These are phyloP conservation scores for Nymphicus hollandicus DNA, from an alignment of 2,113 vertebrate genomes.

Conservation along the genomic window DNA sequence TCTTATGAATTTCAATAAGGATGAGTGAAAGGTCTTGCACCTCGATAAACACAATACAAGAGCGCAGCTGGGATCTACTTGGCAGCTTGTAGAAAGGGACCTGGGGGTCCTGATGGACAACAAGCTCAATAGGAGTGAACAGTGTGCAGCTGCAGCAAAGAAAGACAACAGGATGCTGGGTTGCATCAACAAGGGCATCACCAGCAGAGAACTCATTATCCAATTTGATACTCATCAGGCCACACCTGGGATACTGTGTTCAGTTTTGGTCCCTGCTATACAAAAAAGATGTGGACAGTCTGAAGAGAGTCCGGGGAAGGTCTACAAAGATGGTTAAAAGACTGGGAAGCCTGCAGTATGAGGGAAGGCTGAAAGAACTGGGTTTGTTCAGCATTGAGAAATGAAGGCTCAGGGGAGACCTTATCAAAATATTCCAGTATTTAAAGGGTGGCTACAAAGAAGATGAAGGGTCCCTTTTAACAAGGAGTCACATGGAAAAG, in stretches of 20 bases:
- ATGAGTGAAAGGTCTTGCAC: not conserved
- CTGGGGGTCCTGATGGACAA: not conserved
- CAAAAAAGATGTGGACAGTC: not conserved
- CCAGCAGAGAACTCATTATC: not conserved
- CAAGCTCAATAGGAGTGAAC: not conserved
- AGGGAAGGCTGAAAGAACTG: not conserved
- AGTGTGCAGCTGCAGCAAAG: not conserved
- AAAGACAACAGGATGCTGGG: not conserved
- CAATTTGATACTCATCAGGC: not conserved
- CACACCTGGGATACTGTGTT: not conserved
- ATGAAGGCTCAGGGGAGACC: not conserved
- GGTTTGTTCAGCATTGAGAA: not conserved
- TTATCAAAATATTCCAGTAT: not conserved
- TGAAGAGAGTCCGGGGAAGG: not conserved
- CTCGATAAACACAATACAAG: not conserved
- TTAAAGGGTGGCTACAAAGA: not conserved
- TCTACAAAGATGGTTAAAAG: not conserved
- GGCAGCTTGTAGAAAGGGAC: not conserved
- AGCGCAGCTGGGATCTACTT: not conserved
- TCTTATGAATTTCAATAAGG: not conserved
- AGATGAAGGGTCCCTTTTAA: not conserved
- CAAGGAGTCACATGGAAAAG: not conserved
- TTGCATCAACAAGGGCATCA: not conserved
- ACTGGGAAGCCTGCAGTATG: not conserved
- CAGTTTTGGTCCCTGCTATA: not conserved